These are phyloP conservation scores for Oriolus oriolus DNA, from an alignment of 2,113 vertebrate genomes.

Conservation along the genomic window DNA sequence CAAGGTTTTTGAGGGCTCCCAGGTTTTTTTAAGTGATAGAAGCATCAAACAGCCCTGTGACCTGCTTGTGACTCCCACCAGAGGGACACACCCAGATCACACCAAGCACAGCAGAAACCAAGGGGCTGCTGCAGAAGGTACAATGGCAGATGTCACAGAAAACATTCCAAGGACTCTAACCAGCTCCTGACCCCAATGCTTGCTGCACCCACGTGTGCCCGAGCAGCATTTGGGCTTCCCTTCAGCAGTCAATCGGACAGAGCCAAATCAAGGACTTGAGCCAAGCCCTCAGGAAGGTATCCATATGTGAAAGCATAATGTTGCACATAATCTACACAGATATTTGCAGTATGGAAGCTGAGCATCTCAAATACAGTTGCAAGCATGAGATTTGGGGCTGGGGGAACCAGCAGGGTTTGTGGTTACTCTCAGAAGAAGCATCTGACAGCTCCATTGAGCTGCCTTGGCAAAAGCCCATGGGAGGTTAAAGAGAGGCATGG, in stretches of 20 bases:
- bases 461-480: background rate
- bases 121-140: background rate
- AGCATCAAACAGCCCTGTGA: background rate
- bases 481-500: fast-evolving
- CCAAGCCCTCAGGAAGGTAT: background rate
- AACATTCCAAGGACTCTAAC: no score
- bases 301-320: fast-evolving
- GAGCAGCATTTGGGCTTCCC: background rate
- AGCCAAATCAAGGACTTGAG: background rate
- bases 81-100: no score
- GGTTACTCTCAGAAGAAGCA: background rate
- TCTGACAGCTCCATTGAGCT: background rate
- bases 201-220: fast-evolving
- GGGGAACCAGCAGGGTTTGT: background rate
- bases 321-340: fast-evolving
- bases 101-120: background rate
- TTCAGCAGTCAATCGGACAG: fast-evolving
- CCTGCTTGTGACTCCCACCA: background rate
- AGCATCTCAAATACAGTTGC: background rate
- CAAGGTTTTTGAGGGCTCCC: background rate
- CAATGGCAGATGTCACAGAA: fast-evolving
- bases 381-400: fast-evolving
- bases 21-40: background rate
- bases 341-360: fast-evolving
- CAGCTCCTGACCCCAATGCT: background rate